Evolutionary conservation across 1,140 invertebrate species (phyloP), one percentile per base, ranked within the genome.

Genomic region (Trachelipus rathkii): DNA sequence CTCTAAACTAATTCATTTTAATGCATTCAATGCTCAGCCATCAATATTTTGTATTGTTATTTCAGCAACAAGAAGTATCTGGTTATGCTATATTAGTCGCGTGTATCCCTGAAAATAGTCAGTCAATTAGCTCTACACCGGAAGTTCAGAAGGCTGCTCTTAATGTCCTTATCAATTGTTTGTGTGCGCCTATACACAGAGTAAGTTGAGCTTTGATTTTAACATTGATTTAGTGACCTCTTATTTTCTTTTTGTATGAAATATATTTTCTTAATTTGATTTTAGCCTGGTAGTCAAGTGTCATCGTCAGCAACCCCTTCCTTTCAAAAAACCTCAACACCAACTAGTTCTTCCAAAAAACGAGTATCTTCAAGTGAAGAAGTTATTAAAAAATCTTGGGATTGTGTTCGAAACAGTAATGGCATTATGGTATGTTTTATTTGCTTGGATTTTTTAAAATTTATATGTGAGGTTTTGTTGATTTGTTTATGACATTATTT

Each of bases 81-180:
- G 78, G 78, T 6, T 79, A 76, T 74, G 78, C 78, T 21, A 76
- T 79, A 4, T 50, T 79, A 13, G 78, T 79, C 8, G 78, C 74
- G 0, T 81, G 80, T 69, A 79, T 79, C 19, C 80, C 76, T 45
- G 80, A 81, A 69, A 81, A 78, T 46, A 24, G 44, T 19, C 77
- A 77, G 45, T 77, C 77, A 13, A 50, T 75, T 21, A 77, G 66
- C 66, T 72, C 75, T 5, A 75, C 80, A 75, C 88, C 94, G 0
- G 95, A 98, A 83, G 94, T 97, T 0, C 92, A 96, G 83, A 92
- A 93, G 83, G 91, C 95, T 0, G 95, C 95, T 0, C 86, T 98
- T 0, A 89, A 91, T 81, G 91, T 95, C 10, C 88, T 98, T 43
- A 92, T 95, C 68, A 97, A 96, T 84, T 96, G 94, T 86, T 93